Evolutionary conservation across 2,113 vertebrate species (phyloP).

Genomic region (Nothoprocta perdicaria): DNA sequence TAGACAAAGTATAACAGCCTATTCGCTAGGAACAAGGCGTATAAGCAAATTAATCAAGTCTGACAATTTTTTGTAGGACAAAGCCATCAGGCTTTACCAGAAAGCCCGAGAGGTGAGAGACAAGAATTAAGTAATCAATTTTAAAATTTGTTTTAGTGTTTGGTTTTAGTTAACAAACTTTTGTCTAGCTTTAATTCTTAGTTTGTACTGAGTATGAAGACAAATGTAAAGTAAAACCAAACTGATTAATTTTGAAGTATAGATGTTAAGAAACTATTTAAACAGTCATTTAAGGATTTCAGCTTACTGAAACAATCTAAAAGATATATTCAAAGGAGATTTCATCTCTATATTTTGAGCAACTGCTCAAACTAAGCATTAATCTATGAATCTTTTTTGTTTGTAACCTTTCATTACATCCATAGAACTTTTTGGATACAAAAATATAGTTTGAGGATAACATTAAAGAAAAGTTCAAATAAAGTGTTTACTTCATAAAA

Average conservation of each 20-base stretch:
- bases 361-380: not conserved
- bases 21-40: not conserved
- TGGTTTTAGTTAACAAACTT: not conserved
- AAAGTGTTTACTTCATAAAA: not conserved
- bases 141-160: not conserved
- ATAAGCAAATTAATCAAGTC: not conserved
- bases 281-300: not conserved
- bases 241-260: not conserved
- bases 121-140: accelerated
- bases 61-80: not conserved
- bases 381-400: not conserved
- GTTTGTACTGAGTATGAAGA: not conserved
- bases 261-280: not conserved
- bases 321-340: not conserved
- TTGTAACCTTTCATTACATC: not conserved
- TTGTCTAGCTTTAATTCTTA: not conserved
- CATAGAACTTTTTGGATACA: not conserved
- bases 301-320: not conserved
- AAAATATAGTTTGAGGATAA: not conserved
- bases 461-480: not conserved
- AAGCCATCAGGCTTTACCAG: not conserved
- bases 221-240: not conserved
- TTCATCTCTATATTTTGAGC: accelerated
- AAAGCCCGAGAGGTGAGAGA: not conserved
- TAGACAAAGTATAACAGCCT: accelerated